Percentiles rank a stretch among this genome's conserved stretches.
These are phyloP conservation scores for Premnoplex brunnescens DNA, from an alignment of 2,797 vertebrate genomes.

Conservation along the genomic window DNA sequence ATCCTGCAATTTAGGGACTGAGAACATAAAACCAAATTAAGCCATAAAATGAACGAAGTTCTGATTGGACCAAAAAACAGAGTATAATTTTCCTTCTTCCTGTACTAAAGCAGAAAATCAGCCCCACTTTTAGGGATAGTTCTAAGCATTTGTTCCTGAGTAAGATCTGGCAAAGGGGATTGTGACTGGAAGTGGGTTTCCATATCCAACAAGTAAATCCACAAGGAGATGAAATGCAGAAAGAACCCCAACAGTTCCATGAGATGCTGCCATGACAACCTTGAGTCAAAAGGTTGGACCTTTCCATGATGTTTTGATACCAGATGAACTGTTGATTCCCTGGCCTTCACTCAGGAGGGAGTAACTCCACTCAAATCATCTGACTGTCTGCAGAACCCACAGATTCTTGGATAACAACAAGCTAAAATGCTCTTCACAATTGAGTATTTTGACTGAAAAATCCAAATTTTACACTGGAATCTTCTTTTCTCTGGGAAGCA, in stretches of 20 bases:
- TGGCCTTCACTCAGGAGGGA: not conserved
- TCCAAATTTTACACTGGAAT: not conserved
- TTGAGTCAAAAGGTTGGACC: fast-evolving
- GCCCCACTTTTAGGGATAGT: not conserved
- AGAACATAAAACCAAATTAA: not conserved
- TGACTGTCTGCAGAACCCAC: not conserved
- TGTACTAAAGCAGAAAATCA: not conserved
- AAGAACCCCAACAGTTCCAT: not conserved
- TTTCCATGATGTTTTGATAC: not conserved
- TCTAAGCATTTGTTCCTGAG: not conserved
- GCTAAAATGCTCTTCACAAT: not conserved
- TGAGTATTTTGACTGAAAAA: not conserved
- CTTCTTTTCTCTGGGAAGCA: not conserved
- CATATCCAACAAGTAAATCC: fast-evolving
- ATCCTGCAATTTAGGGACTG: not conserved
- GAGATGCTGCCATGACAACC: not conserved
- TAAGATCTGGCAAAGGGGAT: not conserved
- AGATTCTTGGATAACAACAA: not conserved
- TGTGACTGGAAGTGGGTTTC: not conserved
- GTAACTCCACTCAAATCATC: not conserved
- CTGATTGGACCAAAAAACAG: not conserved
- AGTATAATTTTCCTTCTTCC: not conserved
- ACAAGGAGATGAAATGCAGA: not conserved
- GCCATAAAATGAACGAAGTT: not conserved
- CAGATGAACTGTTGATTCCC: not conserved